A percentile compares a stretch with the other conserved stretches of the same genome.
phyloP scores from a whole-genome alignment of 2,888 invertebrate genomes.

The Aleiodes testaceus region DNA sequence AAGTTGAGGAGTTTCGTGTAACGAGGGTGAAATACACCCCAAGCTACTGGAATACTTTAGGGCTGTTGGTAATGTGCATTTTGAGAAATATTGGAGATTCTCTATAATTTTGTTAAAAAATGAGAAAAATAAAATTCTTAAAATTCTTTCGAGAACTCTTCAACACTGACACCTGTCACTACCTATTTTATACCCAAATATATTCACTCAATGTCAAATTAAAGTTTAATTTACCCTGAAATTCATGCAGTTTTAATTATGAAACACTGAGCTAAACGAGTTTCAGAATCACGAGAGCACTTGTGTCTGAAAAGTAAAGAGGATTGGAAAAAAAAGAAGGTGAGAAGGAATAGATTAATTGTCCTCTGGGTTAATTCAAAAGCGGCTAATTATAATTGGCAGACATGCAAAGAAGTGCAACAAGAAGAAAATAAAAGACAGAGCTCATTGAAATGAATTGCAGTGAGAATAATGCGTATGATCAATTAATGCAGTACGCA shows the following conservation, averaged over 20 bases:
- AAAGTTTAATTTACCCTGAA: constrained; percentile 35
- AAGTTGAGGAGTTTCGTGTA: constrained; percentile 17
- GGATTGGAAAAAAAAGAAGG: neutral
- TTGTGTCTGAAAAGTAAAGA: neutral
- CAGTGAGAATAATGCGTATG: constrained; percentile 19
- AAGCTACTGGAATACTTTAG: neutral
- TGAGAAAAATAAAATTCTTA: too few species aligned
- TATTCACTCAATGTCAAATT: neutral
- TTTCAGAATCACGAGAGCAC: constrained; percentile 10
- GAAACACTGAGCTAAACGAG: neutral
- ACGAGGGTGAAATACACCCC: neutral
- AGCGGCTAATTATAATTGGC: constrained; percentile 16
- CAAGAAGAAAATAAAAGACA: neutral
- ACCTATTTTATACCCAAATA: neutral
- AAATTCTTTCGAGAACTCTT: too few species aligned
- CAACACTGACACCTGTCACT: too few species aligned
- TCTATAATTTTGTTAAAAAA: too few species aligned
- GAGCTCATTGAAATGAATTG: constrained; percentile 1
- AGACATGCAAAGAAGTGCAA: neutral
- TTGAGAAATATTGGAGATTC: constrained; percentile 24
- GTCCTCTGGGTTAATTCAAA: neutral
- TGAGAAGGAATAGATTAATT: constrained; percentile 11
- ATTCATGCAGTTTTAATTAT: constrained; percentile 37
- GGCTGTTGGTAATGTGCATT: constrained; percentile 4
- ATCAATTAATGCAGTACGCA: neutral